phyloP scores from a whole-genome alignment of 2,797 vertebrate species.

The Hybognathus amarus region DNA sequence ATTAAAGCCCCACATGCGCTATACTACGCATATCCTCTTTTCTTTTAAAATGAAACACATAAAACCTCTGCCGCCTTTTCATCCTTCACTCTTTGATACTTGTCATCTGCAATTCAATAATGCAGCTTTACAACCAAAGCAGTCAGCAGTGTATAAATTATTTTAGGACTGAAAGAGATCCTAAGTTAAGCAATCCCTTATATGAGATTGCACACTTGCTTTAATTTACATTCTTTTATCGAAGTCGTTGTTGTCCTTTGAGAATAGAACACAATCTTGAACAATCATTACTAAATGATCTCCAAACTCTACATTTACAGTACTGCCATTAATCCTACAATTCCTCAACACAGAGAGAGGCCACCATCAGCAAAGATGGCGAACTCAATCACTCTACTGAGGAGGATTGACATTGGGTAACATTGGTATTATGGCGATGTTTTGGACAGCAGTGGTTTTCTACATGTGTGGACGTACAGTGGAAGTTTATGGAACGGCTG shows the following conservation, averaged over 20 bases:
- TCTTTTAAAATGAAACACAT: conserved; percentile 32
- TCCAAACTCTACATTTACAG: conserved; percentile 17
- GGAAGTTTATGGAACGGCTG: conserved; percentile 22
- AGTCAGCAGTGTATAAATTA: background rate
- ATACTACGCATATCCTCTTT: conserved; percentile 1
- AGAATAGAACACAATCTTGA: background rate
- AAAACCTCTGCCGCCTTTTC: conserved; percentile 16
- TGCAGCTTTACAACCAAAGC: conserved; percentile 37
- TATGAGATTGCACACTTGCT: background rate
- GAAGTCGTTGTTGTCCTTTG: background rate
- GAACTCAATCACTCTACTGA: background rate
- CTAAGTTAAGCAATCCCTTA: background rate
- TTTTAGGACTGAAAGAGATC: background rate
- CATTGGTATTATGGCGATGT: conserved; percentile 60
- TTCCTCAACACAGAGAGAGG: conserved; percentile 3
- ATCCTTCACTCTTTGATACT: conserved; percentile 62
- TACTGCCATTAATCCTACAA: background rate
- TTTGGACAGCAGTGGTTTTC: conserved; percentile 63
- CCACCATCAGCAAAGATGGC: background rate
- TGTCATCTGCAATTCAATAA: conserved; percentile 50
- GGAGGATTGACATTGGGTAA: background rate
- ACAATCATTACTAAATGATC: background rate
- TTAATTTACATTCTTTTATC: background rate
- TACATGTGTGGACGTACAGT: conserved; percentile 56
- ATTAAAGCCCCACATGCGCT: conserved; percentile 66